Evolutionary conservation across 2,113 vertebrate species (phyloP), one percentile per base, ranked within the genome.

Genomic region (Solea solea): DNA sequence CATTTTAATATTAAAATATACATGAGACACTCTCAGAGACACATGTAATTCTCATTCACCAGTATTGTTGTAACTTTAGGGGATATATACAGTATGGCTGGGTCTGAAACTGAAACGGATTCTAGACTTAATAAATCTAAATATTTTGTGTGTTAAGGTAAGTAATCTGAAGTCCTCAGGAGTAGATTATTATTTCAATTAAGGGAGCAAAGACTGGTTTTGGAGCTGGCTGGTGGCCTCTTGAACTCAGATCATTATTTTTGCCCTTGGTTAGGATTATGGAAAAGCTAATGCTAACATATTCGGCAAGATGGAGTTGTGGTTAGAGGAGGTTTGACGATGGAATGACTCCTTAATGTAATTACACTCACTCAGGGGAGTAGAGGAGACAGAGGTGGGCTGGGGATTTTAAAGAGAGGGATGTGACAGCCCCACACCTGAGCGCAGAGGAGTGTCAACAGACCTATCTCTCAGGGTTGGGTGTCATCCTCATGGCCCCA

Each of bases 311-410:
- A 86, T 91, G 91, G 88, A 93, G 77, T 82, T 77, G 74, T 72
- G 79, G 69, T 80, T 81, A 50, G 80, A 46, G 51, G 34, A 78
- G 82, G 84, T 83, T 83, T 83, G 81, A 85, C 80, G 78, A 49
- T 1, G 65, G 69, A 86, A 86, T 87, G 89, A 91, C 89, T 91
- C 89, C 80, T 87, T 94, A 94, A 93, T 88, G 76, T 91, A 93
- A 95, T 95, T 94, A 95, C 77, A 89, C 79, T 78, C 80, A 78
- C 88, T 89, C 88, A 59, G 49, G 86, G 86, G 87, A 88, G 77
- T 73, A 44, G 64, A 51, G 66, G 76, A 84, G 71, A 74, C 81
- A 81, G 79, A 83, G 72, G 85, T 82, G 91, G 80, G 89, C 84
- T 79, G 79, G 15, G 86, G 81, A 89, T 91, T 87, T 82, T n/a